Base-by-base conservation (phyloP, 2,888 invertebrate species). In the Furcula furcula region DNA sequence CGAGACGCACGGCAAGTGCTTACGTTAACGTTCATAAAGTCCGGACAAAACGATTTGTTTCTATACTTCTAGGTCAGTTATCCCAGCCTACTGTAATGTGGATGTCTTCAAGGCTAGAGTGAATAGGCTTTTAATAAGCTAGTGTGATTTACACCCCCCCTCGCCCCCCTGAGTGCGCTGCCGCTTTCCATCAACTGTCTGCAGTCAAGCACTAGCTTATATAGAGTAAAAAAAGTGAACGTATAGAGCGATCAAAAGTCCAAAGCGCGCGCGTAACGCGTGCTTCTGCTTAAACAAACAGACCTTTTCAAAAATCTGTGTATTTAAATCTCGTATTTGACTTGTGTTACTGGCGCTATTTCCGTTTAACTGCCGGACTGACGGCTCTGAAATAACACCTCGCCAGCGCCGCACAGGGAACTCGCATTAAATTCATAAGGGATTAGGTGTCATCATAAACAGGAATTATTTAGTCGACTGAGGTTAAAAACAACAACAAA, bases 361-460 rank as follows among this genome's bases (percentile, higher is more conserved):
- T 83, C 65, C 49, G 86, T 81, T 77, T 78, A 79, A 82, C 82
- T 74, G 76, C 80, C 75, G 72, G 71, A 67, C 76, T 81, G 83
- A 79, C 72, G 81, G 79, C 77, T 77, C 78, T 80, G 77, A 76
- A 82, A 82, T 82, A 84, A 75, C 84, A 82, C 75, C 77, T 77
- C 76, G 60, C 63, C 68, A 73, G 61, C 71, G 71, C 70, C 63
- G 73, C 72, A 69, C 79, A 71, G 70, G 77, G 80, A 82, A 79
- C 79, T 74, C 69, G 56, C 83, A 81, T 85, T 84, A 62, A 84
- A 85, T 85, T 84, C 80, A 85, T 86, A 85, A 71, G 83, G 85
- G 87, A 87, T 88, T 85, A 81, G 80, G 76, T 87, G 86, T 86
- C 87, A 84, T 87, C 87, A 84, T 88, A 88, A 88, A 88, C 85